Conservation (phyloP, 2,797 vertebrate genomes). For the Pipistrellus nathusii region DNA sequence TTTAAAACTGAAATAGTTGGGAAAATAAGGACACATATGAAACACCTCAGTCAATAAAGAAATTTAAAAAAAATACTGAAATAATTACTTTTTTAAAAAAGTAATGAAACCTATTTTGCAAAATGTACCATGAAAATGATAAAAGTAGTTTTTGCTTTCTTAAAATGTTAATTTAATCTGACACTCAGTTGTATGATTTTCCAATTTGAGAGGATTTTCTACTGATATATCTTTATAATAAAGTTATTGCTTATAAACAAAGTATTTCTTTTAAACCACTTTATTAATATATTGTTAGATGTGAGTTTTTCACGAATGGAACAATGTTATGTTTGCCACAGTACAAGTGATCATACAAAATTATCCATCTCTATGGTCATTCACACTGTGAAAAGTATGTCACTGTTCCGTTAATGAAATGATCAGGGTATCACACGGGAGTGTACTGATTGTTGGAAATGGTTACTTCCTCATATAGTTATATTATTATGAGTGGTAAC, state of each 20-base stretch:
- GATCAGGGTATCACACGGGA: neutral
- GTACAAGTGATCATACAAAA: neutral
- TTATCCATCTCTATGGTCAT: neutral
- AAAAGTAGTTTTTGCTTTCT: neutral
- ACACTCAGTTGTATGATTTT: neutral
- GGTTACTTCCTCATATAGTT: neutral
- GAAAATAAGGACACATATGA: too few relatives aligned
- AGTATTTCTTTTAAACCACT: neutral
- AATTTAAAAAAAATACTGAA: neutral
- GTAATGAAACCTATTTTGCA: neutral
- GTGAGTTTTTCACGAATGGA: neutral
- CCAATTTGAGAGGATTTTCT: neutral
- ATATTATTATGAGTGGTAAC: neutral
- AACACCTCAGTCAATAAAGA: too few relatives aligned
- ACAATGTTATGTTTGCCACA: neutral
- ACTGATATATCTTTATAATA: neutral
- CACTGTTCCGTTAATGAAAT: neutral
- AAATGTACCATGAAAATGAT: neutral
- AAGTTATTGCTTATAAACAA: neutral
- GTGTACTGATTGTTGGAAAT: neutral
- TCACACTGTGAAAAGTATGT: neutral
- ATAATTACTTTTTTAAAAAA: neutral
- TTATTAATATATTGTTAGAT: neutral
- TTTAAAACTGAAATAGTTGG: constrained; percentile 13
- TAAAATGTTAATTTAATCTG: neutral